These are phyloP conservation scores for Chrysogorgia sp. DNA, from an alignment of 92 coral and sea anemone genomes.

Conservation along the genomic window DNA sequence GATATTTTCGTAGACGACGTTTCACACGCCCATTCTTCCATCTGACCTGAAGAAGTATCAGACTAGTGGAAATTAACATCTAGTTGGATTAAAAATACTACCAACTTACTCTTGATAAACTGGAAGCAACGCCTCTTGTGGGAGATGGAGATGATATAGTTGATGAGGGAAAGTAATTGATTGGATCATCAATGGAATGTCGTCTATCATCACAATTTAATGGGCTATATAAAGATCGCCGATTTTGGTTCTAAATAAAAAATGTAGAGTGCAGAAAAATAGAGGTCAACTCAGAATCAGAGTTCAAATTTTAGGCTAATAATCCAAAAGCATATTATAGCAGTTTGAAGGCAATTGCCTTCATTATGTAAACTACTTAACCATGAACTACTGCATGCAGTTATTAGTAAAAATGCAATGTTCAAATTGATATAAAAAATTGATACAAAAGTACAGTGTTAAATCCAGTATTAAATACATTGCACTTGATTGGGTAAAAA, in stretches of 20 bases:
- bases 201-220: slow-evolving; percentile 71
- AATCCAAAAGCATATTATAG: too few relatives aligned
- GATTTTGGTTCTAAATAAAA: slow-evolving; percentile 20
- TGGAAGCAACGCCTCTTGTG: slow-evolving; percentile 53
- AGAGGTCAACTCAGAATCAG: too few relatives aligned
- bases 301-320: not conserved
- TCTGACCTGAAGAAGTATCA: not conserved
- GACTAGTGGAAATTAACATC: not conserved
- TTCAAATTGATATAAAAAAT: too few relatives aligned
- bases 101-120: slow-evolving; percentile 67
- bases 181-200: slow-evolving; percentile 81
- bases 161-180: slow-evolving; percentile 75
- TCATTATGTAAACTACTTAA: too few relatives aligned
- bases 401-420: too few relatives aligned
- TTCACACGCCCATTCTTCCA: too few relatives aligned
- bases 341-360: too few relatives aligned
- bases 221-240: slow-evolving; percentile 29
- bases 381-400: too few relatives aligned
- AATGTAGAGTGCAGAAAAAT: not conserved
- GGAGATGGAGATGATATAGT: slow-evolving; percentile 90
- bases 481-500: too few relatives aligned
- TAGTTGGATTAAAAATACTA: slow-evolving; percentile 3
- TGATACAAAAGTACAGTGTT: too few relatives aligned
- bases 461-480: too few relatives aligned
- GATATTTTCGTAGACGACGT: too few relatives aligned